A percentile compares a stretch with the other conserved stretches of the same genome.
These are phyloP conservation scores for Zalophus californianus DNA, from an alignment of 2,797 vertebrate genomes.

Conservation along the genomic window DNA sequence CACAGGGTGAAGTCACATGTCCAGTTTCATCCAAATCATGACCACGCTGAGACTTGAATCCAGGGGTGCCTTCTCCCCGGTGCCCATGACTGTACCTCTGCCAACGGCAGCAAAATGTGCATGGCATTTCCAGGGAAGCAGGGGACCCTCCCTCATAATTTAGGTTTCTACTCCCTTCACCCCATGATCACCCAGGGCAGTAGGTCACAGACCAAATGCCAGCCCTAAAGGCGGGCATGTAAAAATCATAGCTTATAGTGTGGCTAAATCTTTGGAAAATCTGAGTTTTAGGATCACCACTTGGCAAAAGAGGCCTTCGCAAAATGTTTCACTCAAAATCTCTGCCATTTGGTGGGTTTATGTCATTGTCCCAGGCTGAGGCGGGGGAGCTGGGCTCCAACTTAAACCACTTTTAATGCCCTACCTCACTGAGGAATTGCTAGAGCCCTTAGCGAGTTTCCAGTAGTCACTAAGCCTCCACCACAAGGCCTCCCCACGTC, in stretches of 20 bases:
- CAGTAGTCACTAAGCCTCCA: not conserved
- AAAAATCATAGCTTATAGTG: not conserved
- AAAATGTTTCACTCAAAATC: not conserved
- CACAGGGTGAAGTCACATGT: not conserved
- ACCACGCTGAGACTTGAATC: not conserved
- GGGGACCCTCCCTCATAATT: not conserved
- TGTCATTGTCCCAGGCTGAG: not conserved
- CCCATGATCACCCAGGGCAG: not conserved
- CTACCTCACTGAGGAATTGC: not conserved
- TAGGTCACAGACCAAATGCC: not conserved
- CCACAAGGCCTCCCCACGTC: not conserved
- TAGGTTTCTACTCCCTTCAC: not conserved
- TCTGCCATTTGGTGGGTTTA: not conserved
- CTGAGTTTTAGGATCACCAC: not conserved
- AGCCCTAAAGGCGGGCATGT: not conserved
- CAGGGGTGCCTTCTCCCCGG: fast-evolving
- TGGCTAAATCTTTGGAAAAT: not conserved
- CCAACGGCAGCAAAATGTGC: not conserved
- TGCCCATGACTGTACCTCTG: not conserved
- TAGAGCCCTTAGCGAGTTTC: not conserved
- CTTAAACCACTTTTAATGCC: not conserved
- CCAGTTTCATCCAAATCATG: not conserved
- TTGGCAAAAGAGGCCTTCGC: not conserved
- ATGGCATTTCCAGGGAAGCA: not conserved
- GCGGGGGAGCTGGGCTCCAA: not conserved